Percentiles rank a stretch among this genome's conserved stretches.
phyloP scores from a whole-genome alignment of 2,113 vertebrate species.

The Lophochroa leadbeateri region DNA sequence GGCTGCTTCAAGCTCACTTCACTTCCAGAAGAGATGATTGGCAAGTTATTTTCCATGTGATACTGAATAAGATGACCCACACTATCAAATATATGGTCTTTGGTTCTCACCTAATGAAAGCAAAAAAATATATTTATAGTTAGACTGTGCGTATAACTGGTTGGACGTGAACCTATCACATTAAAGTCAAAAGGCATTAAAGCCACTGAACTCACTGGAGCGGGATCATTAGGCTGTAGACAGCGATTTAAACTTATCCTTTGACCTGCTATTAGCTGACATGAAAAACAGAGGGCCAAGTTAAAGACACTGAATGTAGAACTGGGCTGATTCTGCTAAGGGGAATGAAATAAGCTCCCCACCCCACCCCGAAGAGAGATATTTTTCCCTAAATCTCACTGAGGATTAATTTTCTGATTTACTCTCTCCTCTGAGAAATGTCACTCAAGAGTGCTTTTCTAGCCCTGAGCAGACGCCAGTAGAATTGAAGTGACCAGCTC shows the following conservation, averaged over 20 bases:
- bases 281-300: background rate
- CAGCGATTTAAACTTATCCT: background rate
- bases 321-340: background rate
- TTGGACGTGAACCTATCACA: background rate
- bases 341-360: background rate
- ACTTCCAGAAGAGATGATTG: conserved; percentile 88
- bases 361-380: background rate
- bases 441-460: background rate
- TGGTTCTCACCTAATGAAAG: conserved; percentile 86
- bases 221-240: background rate
- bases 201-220: background rate
- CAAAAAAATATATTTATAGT: conserved; percentile 17
- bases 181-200: background rate
- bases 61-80: conserved; percentile 90
- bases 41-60: conserved; percentile 90
- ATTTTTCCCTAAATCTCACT: background rate
- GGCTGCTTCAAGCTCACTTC: conserved; percentile 89
- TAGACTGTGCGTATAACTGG: background rate
- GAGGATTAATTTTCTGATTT: background rate
- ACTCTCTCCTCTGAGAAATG: background rate
- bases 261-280: background rate
- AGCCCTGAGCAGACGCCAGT: background rate
- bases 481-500: background rate
- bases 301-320: background rate
- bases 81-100: conserved; percentile 86